Base-by-base conservation (phyloP, 1,140 invertebrate genomes). In the Chionoecetes opilio region DNA sequence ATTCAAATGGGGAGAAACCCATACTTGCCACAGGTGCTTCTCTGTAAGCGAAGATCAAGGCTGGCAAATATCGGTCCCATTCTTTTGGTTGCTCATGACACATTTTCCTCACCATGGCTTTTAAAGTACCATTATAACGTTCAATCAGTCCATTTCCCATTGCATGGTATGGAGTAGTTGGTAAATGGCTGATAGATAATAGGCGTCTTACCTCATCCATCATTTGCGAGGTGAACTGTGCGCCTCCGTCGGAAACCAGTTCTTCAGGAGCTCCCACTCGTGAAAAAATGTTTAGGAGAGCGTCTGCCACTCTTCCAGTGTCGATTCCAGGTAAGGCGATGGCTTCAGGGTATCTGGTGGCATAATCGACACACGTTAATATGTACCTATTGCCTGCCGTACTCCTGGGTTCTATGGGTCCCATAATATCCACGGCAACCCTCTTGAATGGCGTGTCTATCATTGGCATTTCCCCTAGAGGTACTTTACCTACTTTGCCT, bases 41-140 rank as follows among this genome's bases (percentile, higher is more conserved):
- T 41, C 38, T 41, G 38, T 41, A 41, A 41, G 38, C 14, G 14
- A 41, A 41, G 5, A 41, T 14, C 3, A 41, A 14, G 3, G 38
- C 14, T n/a, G n/a, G n/a, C n/a, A n/a, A n/a, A n/a, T n/a, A n/a
- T n/a, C n/a, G n/a, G n/a, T n/a, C n/a, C n/a, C n/a, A n/a, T n/a
- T n/a, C n/a, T n/a, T n/a, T n/a, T n/a, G n/a, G 38, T 14, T 41
- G 38, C 14, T 14, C 38, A 6, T 3, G 5, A 41, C 38, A 41
- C 38, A 6, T 41, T 14, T 14, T 41, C 14, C 38, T 63, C 17
- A 75, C 2, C 91, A 92, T 34, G 26, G 31, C 3, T 31, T 75
- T 92, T 75, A 93, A 37, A 17, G 92, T 86, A 6, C 82, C 92
- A 86, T 93, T 93, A 29, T 86, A 93, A n/a, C 32, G 85, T 46